A percentile compares a stretch with the other conserved stretches of the same genome.
These are phyloP conservation scores for Thrips palmi DNA, from an alignment of 1,140 invertebrate species.

Conservation along the genomic window DNA sequence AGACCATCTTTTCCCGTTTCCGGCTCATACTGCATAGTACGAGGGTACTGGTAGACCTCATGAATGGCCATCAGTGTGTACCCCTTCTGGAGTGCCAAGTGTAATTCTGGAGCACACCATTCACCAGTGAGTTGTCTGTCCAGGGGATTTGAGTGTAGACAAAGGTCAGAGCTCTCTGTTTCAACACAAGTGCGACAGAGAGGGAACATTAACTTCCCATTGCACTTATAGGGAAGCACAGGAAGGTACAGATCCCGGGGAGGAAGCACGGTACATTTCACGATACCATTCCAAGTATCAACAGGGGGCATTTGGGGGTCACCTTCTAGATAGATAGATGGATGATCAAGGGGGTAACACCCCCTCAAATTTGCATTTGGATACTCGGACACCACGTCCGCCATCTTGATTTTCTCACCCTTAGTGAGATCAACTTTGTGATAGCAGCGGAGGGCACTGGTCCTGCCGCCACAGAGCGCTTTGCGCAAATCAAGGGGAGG, in stretches of 20 bases:
- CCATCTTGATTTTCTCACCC: conserved; percentile 21
- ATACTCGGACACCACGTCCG: conserved; percentile 22
- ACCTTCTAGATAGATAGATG: conserved; percentile 18
- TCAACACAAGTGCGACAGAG: conserved; percentile 18
- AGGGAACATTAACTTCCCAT: conserved; percentile 19
- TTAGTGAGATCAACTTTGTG: too few species aligned
- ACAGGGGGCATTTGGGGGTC: background rate
- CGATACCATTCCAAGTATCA: conserved; percentile 14
- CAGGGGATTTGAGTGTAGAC: conserved; percentile 17
- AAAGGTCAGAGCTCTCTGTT: conserved; percentile 7
- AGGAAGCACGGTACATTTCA: conserved; percentile 19
- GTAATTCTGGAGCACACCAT: conserved; percentile 22
- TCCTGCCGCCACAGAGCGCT: too few species aligned
- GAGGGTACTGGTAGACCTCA: conserved; percentile 23
- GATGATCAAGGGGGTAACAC: conserved; percentile 21
- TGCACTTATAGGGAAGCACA: conserved; percentile 16
- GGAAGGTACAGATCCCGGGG: conserved; percentile 19
- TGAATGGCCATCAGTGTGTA: conserved; percentile 21
- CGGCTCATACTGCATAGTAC: conserved; percentile 9
- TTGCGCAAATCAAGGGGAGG: too few species aligned
- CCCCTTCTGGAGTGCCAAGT: conserved; percentile 19
- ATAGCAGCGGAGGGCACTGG: too few species aligned
- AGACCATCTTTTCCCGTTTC: conserved; percentile 16
- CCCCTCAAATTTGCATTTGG: conserved; percentile 19
- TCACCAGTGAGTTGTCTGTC: conserved; percentile 21